Percentiles rank a stretch among this genome's conserved stretches.
Evolutionary conservation across 35 echinoderm and acorn worm genomes (phyloP).

Genomic region (Strongylocentrotus purpuratus): DNA sequence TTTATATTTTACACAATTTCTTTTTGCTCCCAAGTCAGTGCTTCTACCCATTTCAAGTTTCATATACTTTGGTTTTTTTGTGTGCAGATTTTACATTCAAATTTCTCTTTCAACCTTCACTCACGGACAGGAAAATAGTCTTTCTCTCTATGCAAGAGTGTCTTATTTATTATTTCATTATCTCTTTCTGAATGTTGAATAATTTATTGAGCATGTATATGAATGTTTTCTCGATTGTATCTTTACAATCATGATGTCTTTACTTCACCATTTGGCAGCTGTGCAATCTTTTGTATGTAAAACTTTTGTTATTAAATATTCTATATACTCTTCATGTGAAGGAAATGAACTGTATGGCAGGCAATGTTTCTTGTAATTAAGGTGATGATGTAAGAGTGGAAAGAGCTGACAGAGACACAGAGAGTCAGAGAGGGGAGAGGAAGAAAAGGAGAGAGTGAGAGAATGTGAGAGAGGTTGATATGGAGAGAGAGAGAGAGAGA

Average conservation of each 20-base stretch:
- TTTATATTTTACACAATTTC: no score
- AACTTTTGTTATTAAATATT: not conserved
- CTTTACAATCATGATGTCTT: not conserved
- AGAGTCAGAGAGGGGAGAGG: no score
- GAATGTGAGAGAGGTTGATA: no score
- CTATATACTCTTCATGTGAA: not conserved
- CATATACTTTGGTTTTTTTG: no score
- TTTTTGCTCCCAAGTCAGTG: no score
- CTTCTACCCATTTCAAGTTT: no score
- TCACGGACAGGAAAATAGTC: not conserved
- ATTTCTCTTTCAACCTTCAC: not conserved
- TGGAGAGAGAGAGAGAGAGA: not conserved
- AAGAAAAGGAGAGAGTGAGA: no score
- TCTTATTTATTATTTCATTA: not conserved
- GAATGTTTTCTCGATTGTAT: not conserved
- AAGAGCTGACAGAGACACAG: no score
- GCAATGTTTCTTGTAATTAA: no score
- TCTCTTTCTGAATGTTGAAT: not conserved
- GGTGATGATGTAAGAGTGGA: no score
- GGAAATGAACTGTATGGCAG: not conserved
- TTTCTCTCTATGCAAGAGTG: not conserved
- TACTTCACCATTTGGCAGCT: slow-evolving; percentile 40
- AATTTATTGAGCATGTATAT: not conserved
- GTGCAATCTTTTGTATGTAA: not conserved
- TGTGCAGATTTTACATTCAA: no score